Evolutionary conservation across 2,888 invertebrate genomes (phyloP), one percentile per base, ranked within the genome.

Genomic region (Dryadula phaetusa): DNA sequence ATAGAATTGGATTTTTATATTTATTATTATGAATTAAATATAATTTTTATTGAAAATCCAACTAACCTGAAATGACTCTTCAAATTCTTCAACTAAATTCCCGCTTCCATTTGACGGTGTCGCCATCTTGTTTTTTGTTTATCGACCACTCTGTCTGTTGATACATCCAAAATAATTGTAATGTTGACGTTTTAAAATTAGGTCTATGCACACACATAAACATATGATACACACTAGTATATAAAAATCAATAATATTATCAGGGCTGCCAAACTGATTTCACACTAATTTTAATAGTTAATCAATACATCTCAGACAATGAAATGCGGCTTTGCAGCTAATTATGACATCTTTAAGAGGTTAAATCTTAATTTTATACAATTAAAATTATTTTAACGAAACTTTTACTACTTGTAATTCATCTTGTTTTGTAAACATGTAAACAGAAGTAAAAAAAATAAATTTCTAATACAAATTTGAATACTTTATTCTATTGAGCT

Each of bases 81-180:
- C 97, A 79, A 98, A 97, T 86, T 97, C 97, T 81, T 97, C 97
- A 62, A 97, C 97, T 63, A 97, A 90, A 92, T 97, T 97, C 49
- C 97, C 96, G 86, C 95, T 96, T 70, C 96, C 97, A 82, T 96
- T 97, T 68, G 96, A 96, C 70, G 96, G 96, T 70, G 96, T 95
- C 81, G 96, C 95, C 96, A 96, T 96, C 67, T 75, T 79, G 66
- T 69, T 60, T 62, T 63, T 62, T 47, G 34, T 62, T 62, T 62
- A 70, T 69, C 68, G 69, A 70, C 63, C 66, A 64, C 65, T 58
- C 67, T 69, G 62, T 68, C 56, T 47, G 56, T 62, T 72, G 73
- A 71, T 71, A 72, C 70, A 70, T 68, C 67, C 60, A 64, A 70
- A 62, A 66, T 52, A 58, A 40, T 40, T 44, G 25, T 49, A 54